Base-by-base conservation (phyloP, 2,888 invertebrate genomes). In the Pachliopta kotzebuea region DNA sequence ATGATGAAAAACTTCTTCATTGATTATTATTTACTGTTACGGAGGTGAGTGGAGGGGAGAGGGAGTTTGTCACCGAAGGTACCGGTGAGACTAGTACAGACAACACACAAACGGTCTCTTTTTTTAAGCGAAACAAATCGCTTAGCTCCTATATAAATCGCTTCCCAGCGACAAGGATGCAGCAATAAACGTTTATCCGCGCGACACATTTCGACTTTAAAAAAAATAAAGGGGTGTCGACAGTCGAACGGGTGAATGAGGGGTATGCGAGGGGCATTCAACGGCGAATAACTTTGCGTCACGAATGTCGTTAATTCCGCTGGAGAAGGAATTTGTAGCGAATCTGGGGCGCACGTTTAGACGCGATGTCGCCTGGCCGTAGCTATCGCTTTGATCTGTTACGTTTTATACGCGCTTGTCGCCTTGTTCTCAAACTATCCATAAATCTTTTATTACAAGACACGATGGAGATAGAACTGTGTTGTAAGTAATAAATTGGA, bases 201-300 rank as follows among this genome's bases (percentile, higher is more conserved):
- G 60, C 26, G 52, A 60, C 52, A 66, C 66, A 62, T 66, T 57
- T 63, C 70, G 69, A 67, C 69, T 62, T 72, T 69, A 64, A 74
- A 72, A 71, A 49, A 49, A 20, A 49, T 26, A 6, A 72, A 73
- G 71, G 65, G 69, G 70, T 72, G 69, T 45, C 67, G 69, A 71
- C 70, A 70, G 69, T 68, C 71, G 70, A 70, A 73, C 66, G 71
- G 72, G 69, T 65, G 66, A n/a, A n/a, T 67, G 67, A n/a, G 67
- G 64, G 49, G 49, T 56, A 56, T 50, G 66, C 67, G 67, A n/a
- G 67, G 64, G 49, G 49, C 52, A 56, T 50, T 60, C 52, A 42
- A 70, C 71, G 75, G 75, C 74, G 75, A 74, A 75, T 72, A 72
- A 69, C 73, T 68, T 53, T 37, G 70, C 71, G 68, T 71, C 70